Percentiles rank a stretch among this genome's conserved stretches.
These are phyloP conservation scores for Nanorana parkeri DNA, from an alignment of 2,113 vertebrate genomes.

Conservation along the genomic window DNA sequence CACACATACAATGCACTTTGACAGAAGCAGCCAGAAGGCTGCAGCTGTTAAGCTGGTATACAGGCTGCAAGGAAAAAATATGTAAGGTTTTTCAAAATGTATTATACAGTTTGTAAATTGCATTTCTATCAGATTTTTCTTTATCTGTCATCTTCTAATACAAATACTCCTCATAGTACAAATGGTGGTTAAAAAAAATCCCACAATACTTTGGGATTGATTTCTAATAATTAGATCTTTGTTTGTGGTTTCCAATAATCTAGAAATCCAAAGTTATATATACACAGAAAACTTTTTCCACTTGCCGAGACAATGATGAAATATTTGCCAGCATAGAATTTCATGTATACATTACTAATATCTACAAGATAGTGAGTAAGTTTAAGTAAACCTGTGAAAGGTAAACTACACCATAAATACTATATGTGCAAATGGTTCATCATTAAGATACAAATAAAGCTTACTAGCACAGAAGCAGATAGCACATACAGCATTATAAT, in stretches of 20 bases:
- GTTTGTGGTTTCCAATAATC: neutral
- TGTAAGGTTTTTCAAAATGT: too few species aligned
- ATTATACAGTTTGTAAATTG: too few species aligned
- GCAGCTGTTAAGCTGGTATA: too few species aligned
- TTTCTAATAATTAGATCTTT: neutral
- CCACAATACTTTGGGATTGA: neutral
- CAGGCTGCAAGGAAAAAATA: too few species aligned
- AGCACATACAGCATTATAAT: neutral
- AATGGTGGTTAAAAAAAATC: neutral
- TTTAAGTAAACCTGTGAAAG: neutral
- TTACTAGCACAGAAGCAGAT: conserved; percentile 20
- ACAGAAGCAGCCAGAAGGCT: too few species aligned
- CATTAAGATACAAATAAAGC: conserved; percentile 3
- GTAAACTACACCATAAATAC: too few species aligned
- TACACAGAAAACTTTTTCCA: neutral
- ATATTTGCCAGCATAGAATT: neutral
- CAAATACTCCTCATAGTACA: too few species aligned
- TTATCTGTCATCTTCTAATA: too few species aligned
- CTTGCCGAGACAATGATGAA: conserved; percentile 1
- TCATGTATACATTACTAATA: neutral
- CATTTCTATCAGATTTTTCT: too few species aligned
- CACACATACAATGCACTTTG: too few species aligned
- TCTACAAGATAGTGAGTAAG: neutral
- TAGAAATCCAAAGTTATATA: neutral
- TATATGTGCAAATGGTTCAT: neutral